These are phyloP conservation scores for Labeo calbasu DNA, from an alignment of 2,797 vertebrate species.

Conservation along the genomic window DNA sequence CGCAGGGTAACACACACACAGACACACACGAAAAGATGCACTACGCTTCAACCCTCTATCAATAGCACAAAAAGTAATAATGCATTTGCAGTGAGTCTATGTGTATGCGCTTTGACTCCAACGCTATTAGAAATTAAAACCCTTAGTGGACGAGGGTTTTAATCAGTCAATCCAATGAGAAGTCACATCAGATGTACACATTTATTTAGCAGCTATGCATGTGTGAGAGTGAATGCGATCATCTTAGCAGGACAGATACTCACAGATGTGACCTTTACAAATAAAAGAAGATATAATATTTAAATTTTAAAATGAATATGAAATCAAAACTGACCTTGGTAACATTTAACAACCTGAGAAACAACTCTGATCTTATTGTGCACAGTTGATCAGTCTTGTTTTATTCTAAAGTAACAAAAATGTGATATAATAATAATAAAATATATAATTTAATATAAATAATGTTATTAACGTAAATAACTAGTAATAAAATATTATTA, in stretches of 20 bases:
- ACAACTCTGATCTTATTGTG: neutral
- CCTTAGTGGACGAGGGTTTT: neutral
- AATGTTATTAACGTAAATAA: neutral
- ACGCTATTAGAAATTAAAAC: neutral
- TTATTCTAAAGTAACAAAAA: neutral
- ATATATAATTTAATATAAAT: neutral
- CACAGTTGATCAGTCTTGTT: neutral
- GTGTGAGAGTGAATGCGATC: neutral
- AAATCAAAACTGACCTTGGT: neutral
- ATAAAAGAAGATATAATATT: neutral
- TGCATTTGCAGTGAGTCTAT: conserved; percentile 18
- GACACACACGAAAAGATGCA: conserved; percentile 18
- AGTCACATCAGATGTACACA: neutral
- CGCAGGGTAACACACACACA: conserved; percentile 11
- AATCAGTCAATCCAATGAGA: neutral
- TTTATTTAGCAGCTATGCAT: neutral
- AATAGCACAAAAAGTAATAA: conserved; percentile 18
- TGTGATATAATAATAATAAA: neutral
- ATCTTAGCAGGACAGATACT: neutral
- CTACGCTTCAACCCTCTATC: conserved; percentile 28
- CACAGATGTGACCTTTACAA: neutral
- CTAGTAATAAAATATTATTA: neutral
- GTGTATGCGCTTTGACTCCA: conserved; percentile 4
- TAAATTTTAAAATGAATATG: neutral
- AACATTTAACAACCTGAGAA: neutral